Evolutionary conservation across 2,888 invertebrate genomes (phyloP).

Genomic region (Prionchulus punctatus): DNA sequence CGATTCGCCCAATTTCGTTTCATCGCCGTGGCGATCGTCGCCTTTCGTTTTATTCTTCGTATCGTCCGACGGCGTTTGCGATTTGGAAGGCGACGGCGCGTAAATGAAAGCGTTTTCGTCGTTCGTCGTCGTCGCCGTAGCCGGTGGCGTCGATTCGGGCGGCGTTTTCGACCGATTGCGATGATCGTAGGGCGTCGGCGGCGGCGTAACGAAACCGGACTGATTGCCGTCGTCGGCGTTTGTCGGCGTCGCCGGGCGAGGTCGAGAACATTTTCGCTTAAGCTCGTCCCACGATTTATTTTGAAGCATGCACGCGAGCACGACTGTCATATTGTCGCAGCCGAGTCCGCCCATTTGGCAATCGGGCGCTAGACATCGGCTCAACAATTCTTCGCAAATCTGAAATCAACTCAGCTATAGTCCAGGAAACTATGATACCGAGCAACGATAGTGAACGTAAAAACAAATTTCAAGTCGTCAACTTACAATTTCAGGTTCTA

Average conservation of each 20-base stretch:
- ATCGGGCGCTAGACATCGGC: constrained; percentile 84
- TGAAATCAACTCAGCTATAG: constrained; percentile 21
- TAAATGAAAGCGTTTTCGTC: not conserved
- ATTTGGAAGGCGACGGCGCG: not conserved
- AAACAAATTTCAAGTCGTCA: not conserved
- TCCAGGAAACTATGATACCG: not conserved
- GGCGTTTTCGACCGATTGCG: not conserved
- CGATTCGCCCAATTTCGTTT: not conserved
- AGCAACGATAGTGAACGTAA: not conserved
- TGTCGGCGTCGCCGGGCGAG: constrained; percentile 11
- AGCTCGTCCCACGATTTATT: constrained; percentile 7
- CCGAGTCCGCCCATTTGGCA: constrained; percentile 90
- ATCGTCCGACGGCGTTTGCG: not conserved
- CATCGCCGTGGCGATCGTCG: no score
- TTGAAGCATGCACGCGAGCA: constrained; percentile 36
- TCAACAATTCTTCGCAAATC: constrained; percentile 89
- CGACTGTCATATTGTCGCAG: constrained; percentile 97
- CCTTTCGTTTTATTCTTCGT: no score
- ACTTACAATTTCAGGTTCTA: constrained; percentile 62
- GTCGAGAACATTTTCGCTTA: constrained; percentile 5
- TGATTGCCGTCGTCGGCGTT: not conserved
- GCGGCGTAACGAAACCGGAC: constrained; percentile 1
- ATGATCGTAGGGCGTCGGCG: not conserved
- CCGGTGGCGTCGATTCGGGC: not conserved
- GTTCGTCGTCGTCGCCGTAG: not conserved